These are phyloP conservation scores for Illadopsis cleaveri DNA, from an alignment of 2,113 vertebrate species.

Conservation along the genomic window DNA sequence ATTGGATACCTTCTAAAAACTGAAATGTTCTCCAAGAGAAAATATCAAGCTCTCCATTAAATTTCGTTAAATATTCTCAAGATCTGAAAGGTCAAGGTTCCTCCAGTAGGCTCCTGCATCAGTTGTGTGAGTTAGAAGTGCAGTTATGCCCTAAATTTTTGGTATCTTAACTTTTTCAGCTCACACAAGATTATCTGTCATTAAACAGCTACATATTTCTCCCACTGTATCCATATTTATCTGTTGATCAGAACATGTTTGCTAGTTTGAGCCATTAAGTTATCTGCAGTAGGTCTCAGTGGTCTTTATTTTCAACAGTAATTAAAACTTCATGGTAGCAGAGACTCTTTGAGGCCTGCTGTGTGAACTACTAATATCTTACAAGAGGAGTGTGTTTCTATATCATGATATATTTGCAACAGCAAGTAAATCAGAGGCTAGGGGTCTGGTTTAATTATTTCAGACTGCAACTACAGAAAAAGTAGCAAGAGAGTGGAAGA, in stretches of 20 bases:
- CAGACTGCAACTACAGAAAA: not conserved
- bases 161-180: not conserved
- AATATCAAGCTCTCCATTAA: not conserved
- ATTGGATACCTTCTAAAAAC: not conserved
- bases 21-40: not conserved
- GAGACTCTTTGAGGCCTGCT: not conserved
- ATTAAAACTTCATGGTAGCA: not conserved
- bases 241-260: not conserved
- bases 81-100: not conserved
- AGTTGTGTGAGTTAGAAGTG: not conserved
- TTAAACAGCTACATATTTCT: not conserved
- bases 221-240: not conserved
- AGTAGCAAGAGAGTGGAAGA: not conserved
- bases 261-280: not conserved
- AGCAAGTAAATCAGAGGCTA: not conserved
- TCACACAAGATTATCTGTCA: not conserved
- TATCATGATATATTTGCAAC: not conserved
- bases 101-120: not conserved
- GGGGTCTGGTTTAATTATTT: not conserved
- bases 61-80: not conserved
- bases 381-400: not conserved
- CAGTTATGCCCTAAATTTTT: not conserved
- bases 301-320: not conserved
- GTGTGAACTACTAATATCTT: not conserved
- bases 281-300: not conserved